phyloP scores from a whole-genome alignment of 1,140 invertebrate species.

The Procambarus clarkii region DNA sequence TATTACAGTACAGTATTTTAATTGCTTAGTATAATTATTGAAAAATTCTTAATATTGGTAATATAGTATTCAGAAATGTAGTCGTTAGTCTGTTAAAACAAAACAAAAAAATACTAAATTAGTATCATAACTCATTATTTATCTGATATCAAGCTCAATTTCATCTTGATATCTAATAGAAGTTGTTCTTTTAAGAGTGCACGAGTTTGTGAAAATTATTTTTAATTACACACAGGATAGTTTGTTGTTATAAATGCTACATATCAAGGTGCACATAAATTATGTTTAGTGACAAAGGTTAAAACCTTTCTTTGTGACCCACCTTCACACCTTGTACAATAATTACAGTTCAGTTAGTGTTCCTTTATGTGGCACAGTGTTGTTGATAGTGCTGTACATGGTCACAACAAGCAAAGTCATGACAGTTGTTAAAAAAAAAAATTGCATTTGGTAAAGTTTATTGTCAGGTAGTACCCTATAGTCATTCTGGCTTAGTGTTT shows the following conservation, averaged over 20 bases:
- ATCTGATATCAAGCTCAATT: conserved; percentile 6
- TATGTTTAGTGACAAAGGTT: not conserved
- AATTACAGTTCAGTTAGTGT: not conserved
- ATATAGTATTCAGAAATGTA: no score
- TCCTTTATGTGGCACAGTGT: not conserved
- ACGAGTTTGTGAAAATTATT: no score
- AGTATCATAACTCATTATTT: conserved; percentile 21
- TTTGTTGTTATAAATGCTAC: not conserved
- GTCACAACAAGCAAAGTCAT: not conserved
- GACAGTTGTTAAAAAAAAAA: not conserved
- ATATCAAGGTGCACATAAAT: not conserved
- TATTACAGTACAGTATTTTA: not conserved
- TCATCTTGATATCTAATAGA: not conserved
- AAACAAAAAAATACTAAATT: conserved; percentile 15
- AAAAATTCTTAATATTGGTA: no score
- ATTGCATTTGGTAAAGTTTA: conserved; percentile 3
- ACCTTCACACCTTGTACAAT: not conserved
- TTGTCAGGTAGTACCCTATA: no score
- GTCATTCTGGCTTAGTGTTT: no score
- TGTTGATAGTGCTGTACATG: not conserved
- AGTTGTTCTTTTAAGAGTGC: not conserved
- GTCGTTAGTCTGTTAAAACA: not conserved
- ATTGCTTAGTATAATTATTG: not conserved
- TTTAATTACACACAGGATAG: not conserved
- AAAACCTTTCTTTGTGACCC: not conserved